Evolutionary conservation across 1,140 invertebrate species (phyloP), one percentile per base, ranked within the genome.

Genomic region (Drosophila sulfurigaster): DNA sequence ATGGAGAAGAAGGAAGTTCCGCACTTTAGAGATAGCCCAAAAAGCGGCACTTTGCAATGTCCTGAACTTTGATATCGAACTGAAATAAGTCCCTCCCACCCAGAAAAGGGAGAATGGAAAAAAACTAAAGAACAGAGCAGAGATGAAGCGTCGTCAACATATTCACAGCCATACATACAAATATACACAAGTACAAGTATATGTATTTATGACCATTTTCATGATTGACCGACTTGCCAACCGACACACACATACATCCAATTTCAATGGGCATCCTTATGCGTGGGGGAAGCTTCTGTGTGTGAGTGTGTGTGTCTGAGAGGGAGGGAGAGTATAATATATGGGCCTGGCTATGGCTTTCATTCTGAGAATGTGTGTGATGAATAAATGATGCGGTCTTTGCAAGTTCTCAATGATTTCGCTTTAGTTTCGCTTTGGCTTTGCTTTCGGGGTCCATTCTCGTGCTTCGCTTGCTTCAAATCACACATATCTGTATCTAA

Each of bases 341-440:
- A 46, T 51, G 35, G 49, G 78, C 72, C 60, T 48, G 67, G 54
- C 62, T 41, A 51, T 73, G 66, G 74, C 67, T 72, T 72, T 86
- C 59, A 66, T 46, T 60, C 59, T 62, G 67, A 67, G 67, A 67
- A 43, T 69, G 72, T 82, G 83, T 78, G 83, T 88, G 83, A 87
- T 87, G 83, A 87, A 87, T 87, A 87, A 87, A 87, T 87, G 83
- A 87, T 87, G 83, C 78, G 83, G 73, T 70, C 66, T 25, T 25
- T 71, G 71, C 60, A 78, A 88, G 72, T 87, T 88, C 65, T 4
- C 83, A 87, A 87, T 88, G 79, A 78, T 82, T 82, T 87, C 38
- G 79, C 79, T 80, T 82, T 80, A 82, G 79, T 80, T 87, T 77
- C 32, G 60, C 35, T 62, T 60, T 48, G 32, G 45, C 54, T 54